Percentiles rank a stretch among this genome's conserved stretches.
Evolutionary conservation across 1,140 invertebrate genomes (phyloP).

Genomic region (Drosophila sucinea): DNA sequence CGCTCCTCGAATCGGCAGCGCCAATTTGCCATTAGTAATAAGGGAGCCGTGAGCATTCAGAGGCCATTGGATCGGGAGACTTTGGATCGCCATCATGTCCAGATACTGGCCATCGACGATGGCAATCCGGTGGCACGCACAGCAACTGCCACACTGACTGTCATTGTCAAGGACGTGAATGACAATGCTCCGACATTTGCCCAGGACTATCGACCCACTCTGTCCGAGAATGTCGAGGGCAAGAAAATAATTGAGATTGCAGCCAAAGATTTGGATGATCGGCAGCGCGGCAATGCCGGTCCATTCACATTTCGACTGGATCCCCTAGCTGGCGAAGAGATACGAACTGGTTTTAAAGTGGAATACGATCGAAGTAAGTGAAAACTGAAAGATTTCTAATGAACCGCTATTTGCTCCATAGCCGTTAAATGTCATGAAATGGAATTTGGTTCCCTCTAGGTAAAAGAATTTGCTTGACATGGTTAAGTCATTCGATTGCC

Average conservation of each 20-base stretch:
- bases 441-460: too few relatives aligned
- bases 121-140: slow-evolving; percentile 85
- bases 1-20: slow-evolving; percentile 85
- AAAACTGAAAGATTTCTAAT: not conserved
- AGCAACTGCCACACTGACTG: slow-evolving; percentile 87
- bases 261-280: slow-evolving; percentile 87
- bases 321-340: slow-evolving; percentile 85
- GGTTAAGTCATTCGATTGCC: too few relatives aligned
- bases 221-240: slow-evolving; percentile 86
- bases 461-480: too few relatives aligned
- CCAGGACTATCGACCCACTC: slow-evolving; percentile 86
- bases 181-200: slow-evolving; percentile 86
- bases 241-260: slow-evolving; percentile 86
- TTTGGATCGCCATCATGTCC: slow-evolving; percentile 85
- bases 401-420: too few relatives aligned
- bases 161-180: slow-evolving; percentile 88
- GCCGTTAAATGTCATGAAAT: too few relatives aligned
- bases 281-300: slow-evolving; percentile 86
- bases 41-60: slow-evolving; percentile 86
- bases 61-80: slow-evolving; percentile 85
- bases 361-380: slow-evolving; percentile 85
- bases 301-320: slow-evolving; percentile 87
- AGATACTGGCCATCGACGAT: slow-evolving; percentile 87
- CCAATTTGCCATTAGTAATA: slow-evolving; percentile 86
- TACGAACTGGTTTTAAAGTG: slow-evolving; percentile 86